A percentile compares a stretch with the other conserved stretches of the same genome.
phyloP scores from a whole-genome alignment of 2,888 invertebrate species.

The Panzeria rudis region DNA sequence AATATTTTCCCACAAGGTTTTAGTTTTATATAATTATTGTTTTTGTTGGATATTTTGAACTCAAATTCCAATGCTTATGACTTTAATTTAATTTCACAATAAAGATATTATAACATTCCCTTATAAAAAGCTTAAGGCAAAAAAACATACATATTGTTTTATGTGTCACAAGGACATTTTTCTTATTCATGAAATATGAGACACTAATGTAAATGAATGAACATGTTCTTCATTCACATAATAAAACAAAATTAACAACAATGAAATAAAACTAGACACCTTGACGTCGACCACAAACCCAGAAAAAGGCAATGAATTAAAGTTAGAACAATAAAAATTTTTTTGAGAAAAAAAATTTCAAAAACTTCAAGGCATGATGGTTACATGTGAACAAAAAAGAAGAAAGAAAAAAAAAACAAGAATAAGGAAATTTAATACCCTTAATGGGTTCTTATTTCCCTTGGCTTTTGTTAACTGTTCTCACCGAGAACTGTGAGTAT shows the following conservation, averaged over 20 bases:
- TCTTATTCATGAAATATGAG: conserved; percentile 60
- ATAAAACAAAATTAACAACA: conserved; percentile 32
- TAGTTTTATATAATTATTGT: not conserved
- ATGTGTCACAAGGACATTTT: conserved; percentile 60
- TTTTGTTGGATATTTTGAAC: conserved; percentile 10
- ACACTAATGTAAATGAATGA: conserved; percentile 42
- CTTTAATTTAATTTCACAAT: conserved; percentile 36
- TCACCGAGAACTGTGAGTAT: not conserved
- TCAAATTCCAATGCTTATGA: conserved; percentile 41
- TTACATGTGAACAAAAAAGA: conserved; percentile 21
- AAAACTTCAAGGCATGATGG: conserved; percentile 48
- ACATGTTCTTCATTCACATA: conserved; percentile 18
- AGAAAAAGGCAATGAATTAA: conserved; percentile 38
- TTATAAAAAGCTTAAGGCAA: conserved; percentile 27
- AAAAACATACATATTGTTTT: conserved; percentile 7
- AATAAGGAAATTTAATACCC: conserved; percentile 64
- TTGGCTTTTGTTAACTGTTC: not conserved
- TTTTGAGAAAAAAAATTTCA: not conserved
- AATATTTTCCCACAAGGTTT: conserved; percentile 56
- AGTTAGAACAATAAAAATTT: conserved; percentile 32
- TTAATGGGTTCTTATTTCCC: conserved; percentile 57
- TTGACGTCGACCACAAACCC: conserved; percentile 71
- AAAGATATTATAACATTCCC: conserved; percentile 30
- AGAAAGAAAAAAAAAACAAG: not conserved
- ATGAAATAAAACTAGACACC: conserved; percentile 73